phyloP scores from a whole-genome alignment of 2,888 invertebrate genomes.

The Ophion ellenae region DNA sequence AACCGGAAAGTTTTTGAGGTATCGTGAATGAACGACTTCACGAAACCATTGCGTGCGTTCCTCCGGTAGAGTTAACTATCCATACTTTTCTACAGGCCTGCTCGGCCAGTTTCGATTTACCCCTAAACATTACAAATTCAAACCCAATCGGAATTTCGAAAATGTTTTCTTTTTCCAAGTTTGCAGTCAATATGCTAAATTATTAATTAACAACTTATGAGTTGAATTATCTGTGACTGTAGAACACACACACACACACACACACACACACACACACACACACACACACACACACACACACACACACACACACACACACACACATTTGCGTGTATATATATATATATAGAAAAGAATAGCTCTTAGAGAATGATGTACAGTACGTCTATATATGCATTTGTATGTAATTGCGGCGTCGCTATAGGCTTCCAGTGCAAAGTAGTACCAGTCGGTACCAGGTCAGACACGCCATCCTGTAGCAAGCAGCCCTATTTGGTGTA shows the following conservation, averaged over 20 bases:
- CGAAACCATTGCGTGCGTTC: constrained; percentile 24
- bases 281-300: no score
- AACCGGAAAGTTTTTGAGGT: constrained; percentile 54
- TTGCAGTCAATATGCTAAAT: no score
- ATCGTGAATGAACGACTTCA: constrained; percentile 33
- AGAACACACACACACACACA: no score
- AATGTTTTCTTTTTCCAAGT: not conserved
- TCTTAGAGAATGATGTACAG: not conserved
- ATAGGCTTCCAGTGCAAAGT: constrained; percentile 66
- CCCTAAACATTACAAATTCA: not conserved
- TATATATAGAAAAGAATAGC: constrained; percentile 2
- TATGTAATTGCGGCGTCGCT: constrained; percentile 70
- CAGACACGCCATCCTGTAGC: constrained; percentile 65
- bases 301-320: no score
- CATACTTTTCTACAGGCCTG: not conserved
- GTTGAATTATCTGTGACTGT: no score
- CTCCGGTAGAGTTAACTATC: constrained; percentile 38
- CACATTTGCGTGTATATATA: not conserved
- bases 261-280: no score
- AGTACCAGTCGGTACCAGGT: constrained; percentile 77
- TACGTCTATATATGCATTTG: not conserved
- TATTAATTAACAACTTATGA: no score
- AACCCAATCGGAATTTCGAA: not conserved
- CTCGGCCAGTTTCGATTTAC: not conserved
- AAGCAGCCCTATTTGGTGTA: constrained; percentile 31